Evolutionary conservation across 2,113 vertebrate genomes (phyloP), one percentile per base, ranked within the genome.

Genomic region (Mus pahari): DNA sequence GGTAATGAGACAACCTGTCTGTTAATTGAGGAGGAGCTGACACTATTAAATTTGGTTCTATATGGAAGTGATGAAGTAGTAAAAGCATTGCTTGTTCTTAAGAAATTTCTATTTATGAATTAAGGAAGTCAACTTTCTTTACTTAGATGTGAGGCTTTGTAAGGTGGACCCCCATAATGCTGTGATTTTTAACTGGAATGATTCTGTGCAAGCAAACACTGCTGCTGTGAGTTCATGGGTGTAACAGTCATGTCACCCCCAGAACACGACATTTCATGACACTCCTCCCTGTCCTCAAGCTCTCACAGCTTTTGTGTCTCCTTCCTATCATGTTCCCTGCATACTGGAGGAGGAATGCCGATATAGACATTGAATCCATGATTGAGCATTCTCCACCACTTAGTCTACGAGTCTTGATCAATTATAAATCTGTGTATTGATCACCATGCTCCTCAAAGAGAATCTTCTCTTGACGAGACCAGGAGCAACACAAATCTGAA

Each of bases 11-110:
- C 7, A 74, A 33, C 53, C 36, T 94, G 1, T 42, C 42, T 64
- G 79, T 87, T 89, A 70, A 90, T 5, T 88, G 45, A 66, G 55
- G 28, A 86, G 96, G 93, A 86, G 36, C 9, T 91, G 48, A 83
- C 33, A 92, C n/a, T 90, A 16, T 92, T 78, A 83, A 74, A 77
- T 22, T 79, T 92, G 17, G 60, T 92, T 96, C 16, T 91, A 48
- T 95, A 96, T 87, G 83, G 94, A 79, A 77, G 89, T 77, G 87
- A 94, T 83, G 36, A 93, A 95, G 70, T 90, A 73, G 20, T 62
- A 39, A 91, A 92, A 83, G 19, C 73, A 81, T 78, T 84, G 48
- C 20, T 77, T 22, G 3, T 14, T 92, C 3, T 45, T 92, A 91
- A 89, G 9, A 78, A 90, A 16, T 89, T 94, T 93, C 78, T 86